These are phyloP conservation scores for Pseudomyrmex pallidus DNA, from an alignment of 1,140 invertebrate genomes.

Conservation along the genomic window DNA sequence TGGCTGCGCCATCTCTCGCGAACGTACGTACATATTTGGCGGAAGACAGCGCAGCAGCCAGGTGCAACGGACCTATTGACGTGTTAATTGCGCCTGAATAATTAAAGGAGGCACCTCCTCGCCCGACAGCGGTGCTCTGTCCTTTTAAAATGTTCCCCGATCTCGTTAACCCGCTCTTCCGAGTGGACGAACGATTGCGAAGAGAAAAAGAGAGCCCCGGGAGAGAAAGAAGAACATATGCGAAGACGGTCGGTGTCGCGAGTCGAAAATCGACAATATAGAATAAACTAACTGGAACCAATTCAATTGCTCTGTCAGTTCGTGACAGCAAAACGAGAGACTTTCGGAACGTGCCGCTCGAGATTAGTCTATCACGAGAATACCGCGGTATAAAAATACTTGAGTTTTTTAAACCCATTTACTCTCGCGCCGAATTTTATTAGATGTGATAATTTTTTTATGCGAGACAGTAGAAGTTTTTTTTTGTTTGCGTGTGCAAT, in stretches of 20 bases:
- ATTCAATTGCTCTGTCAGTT: slow-evolving; percentile 39
- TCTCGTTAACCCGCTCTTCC: slow-evolving; percentile 76
- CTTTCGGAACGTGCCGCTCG: neutral
- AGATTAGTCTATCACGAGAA: slow-evolving; percentile 24
- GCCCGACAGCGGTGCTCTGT: slow-evolving; percentile 72
- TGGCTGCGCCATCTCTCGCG: slow-evolving; percentile 64
- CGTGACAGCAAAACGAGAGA: neutral
- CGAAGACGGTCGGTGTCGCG: slow-evolving; percentile 15
- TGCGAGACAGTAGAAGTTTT: neutral
- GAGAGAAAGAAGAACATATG: neutral
- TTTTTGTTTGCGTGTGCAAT: neutral
- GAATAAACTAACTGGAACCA: slow-evolving; percentile 44
- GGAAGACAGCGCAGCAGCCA: slow-evolving; percentile 80
- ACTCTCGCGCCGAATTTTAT: neutral
- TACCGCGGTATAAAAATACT: slow-evolving; percentile 3
- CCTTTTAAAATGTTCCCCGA: slow-evolving; percentile 81
- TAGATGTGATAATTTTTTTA: neutral
- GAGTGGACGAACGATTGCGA: neutral
- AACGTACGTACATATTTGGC: slow-evolving; percentile 73
- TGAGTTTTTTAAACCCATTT: neutral
- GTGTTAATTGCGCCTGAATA: slow-evolving; percentile 84
- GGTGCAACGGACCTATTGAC: slow-evolving; percentile 82
- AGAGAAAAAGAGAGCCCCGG: neutral
- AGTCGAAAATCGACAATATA: slow-evolving; percentile 7
- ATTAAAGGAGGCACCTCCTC: slow-evolving; percentile 76